phyloP scores from a whole-genome alignment of 2,113 vertebrate genomes.

The Proteles cristata region DNA sequence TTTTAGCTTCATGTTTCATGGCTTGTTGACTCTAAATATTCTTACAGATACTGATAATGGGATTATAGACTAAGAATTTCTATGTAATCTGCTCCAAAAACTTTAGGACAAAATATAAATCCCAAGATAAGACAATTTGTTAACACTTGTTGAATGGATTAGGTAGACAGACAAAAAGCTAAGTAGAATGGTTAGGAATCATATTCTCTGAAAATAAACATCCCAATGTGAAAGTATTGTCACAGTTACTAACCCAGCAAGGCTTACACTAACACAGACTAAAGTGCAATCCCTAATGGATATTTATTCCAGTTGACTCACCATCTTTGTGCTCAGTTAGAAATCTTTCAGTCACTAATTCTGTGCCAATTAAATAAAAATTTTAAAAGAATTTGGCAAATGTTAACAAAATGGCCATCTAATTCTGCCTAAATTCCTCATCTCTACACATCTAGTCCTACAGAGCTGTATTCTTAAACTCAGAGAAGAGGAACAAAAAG shows the following conservation, averaged over 20 bases:
- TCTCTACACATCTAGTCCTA: neutral
- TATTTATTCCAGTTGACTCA: neutral
- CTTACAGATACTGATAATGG: neutral
- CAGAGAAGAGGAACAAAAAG: neutral
- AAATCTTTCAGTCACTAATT: neutral
- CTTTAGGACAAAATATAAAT: neutral
- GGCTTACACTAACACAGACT: neutral
- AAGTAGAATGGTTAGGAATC: neutral
- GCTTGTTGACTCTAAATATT: neutral
- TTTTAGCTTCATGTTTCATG: constrained; percentile 22
- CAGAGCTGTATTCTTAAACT: neutral
- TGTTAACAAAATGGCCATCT: neutral
- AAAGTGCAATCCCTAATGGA: neutral
- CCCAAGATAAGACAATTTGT: neutral
- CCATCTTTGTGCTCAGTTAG: neutral
- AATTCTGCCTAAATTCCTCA: neutral
- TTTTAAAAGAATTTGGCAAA: constrained; percentile 23
- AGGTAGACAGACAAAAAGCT: neutral
- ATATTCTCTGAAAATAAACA: neutral
- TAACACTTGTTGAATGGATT: neutral
- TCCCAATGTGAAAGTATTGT: neutral
- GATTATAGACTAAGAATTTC: neutral
- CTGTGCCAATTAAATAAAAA: neutral
- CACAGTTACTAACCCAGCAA: neutral
- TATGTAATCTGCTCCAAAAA: neutral